These are phyloP conservation scores for Rhynchophorus ferrugineus DNA, from an alignment of 1,140 invertebrate species.

Conservation along the genomic window DNA sequence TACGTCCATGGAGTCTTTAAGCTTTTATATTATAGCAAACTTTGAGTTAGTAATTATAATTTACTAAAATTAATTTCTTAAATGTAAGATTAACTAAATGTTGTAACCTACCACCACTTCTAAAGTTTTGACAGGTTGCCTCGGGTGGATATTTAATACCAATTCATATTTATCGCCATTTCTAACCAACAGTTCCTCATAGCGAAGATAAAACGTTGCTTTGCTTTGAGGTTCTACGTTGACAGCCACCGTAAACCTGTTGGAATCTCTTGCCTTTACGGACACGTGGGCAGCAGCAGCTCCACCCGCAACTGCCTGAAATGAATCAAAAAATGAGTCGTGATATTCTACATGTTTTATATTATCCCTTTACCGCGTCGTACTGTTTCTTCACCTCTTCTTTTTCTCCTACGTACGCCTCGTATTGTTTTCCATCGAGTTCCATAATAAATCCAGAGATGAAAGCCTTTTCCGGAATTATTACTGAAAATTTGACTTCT, in stretches of 20 bases:
- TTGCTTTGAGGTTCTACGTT: slow-evolving; percentile 52
- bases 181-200: slow-evolving; percentile 54
- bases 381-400: slow-evolving; percentile 59
- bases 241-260: slow-evolving; percentile 54
- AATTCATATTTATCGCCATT: slow-evolving; percentile 53
- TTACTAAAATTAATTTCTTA: too few species aligned
- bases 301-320: slow-evolving; percentile 50
- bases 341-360: not conserved
- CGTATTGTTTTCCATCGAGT: slow-evolving; percentile 47
- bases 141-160: slow-evolving; percentile 53
- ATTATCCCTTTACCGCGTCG: slow-evolving; percentile 41
- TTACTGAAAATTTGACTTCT: slow-evolving; percentile 53
- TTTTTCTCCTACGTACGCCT: slow-evolving; percentile 52
- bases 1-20: too few species aligned
- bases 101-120: slow-evolving; percentile 40
- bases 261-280: slow-evolving; percentile 54
- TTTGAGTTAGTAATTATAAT: too few species aligned
- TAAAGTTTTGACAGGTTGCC: slow-evolving; percentile 48
- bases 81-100: too few species aligned
- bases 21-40: too few species aligned
- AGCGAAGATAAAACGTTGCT: slow-evolving; percentile 55
- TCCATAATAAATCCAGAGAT: slow-evolving; percentile 58
- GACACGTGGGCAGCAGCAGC: slow-evolving; percentile 52
- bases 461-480: slow-evolving; percentile 57
- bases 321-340: slow-evolving; percentile 7